Percentiles rank a stretch among this genome's conserved stretches.
These are phyloP conservation scores for Crypturellus tataupa DNA, from an alignment of 2,797 vertebrate genomes.

Conservation along the genomic window DNA sequence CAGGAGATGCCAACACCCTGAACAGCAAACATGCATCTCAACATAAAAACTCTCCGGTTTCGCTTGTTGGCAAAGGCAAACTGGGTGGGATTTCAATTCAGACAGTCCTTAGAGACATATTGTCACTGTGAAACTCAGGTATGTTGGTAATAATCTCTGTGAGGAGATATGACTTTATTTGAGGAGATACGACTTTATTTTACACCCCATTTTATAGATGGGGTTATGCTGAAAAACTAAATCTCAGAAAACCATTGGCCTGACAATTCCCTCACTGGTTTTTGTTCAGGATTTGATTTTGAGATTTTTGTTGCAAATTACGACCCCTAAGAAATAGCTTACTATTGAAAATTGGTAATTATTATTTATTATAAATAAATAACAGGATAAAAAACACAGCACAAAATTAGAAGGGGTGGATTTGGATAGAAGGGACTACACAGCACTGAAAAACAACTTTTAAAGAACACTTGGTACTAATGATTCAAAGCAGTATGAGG, in stretches of 20 bases:
- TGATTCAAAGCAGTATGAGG: not conserved
- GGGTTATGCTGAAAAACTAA: not conserved
- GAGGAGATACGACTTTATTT: fast-evolving
- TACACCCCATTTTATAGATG: too few relatives aligned
- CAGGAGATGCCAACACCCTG: not conserved
- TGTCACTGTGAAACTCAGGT: not conserved
- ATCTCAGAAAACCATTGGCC: not conserved
- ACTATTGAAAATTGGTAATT: not conserved
- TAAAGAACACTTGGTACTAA: not conserved
- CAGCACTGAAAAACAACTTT: not conserved
- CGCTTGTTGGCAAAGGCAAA: not conserved
- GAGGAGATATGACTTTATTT: fast-evolving
- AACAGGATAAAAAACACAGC: not conserved
- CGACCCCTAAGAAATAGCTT: not conserved
- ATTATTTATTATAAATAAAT: not conserved
- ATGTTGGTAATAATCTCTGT: not conserved
- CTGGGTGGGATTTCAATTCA: fast-evolving
- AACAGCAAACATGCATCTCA: not conserved
- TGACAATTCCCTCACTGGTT: not conserved
- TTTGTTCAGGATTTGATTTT: not conserved
- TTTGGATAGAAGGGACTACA: not conserved
- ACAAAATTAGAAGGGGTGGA: not conserved
- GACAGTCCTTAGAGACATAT: not conserved
- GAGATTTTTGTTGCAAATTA: not conserved
- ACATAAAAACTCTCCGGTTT: not conserved